Conservation (phyloP, 2,797 vertebrate genomes). For the Rhodeus uyekii region DNA sequence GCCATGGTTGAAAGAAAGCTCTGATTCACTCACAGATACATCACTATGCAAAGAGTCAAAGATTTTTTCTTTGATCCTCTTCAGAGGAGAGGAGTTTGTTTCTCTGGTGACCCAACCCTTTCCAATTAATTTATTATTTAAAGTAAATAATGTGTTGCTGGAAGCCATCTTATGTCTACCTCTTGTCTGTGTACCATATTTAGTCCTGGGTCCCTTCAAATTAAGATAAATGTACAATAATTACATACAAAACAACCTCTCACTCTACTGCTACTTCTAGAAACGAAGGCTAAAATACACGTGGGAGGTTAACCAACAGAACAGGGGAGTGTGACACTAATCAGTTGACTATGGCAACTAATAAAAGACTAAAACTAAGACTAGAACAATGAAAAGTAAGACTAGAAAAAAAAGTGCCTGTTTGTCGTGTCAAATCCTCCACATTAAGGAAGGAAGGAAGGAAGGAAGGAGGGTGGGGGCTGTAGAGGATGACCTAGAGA, state of each 20-base stretch:
- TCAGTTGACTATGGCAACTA: too few relatives aligned
- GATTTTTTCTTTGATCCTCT: slow-evolving; percentile 44
- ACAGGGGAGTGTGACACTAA: too few relatives aligned
- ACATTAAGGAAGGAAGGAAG: too few relatives aligned
- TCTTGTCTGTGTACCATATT: not conserved
- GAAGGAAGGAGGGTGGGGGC: too few relatives aligned
- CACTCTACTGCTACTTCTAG: not conserved
- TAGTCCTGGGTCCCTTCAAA: not conserved
- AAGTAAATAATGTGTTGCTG: slow-evolving; percentile 52
- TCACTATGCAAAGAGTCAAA: slow-evolving; percentile 38
- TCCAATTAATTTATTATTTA: slow-evolving; percentile 7
- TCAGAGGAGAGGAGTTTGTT: slow-evolving; percentile 31
- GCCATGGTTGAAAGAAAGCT: slow-evolving; percentile 34
- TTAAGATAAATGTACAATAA: not conserved
- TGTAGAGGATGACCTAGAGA: too few relatives aligned
- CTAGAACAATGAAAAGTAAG: too few relatives aligned
- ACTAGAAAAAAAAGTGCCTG: too few relatives aligned
- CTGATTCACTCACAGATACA: slow-evolving; percentile 46
- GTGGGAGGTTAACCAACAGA: too few relatives aligned
- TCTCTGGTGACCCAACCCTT: slow-evolving; percentile 46
- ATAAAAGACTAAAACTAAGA: too few relatives aligned
- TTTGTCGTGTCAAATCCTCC: too few relatives aligned
- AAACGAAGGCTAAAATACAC: too few relatives aligned
- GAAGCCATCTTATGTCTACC: slow-evolving; percentile 13
- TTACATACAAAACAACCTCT: slow-evolving; percentile 33